These are phyloP conservation scores for Aviceda subcristata DNA, from an alignment of 2,113 vertebrate genomes.

Conservation along the genomic window DNA sequence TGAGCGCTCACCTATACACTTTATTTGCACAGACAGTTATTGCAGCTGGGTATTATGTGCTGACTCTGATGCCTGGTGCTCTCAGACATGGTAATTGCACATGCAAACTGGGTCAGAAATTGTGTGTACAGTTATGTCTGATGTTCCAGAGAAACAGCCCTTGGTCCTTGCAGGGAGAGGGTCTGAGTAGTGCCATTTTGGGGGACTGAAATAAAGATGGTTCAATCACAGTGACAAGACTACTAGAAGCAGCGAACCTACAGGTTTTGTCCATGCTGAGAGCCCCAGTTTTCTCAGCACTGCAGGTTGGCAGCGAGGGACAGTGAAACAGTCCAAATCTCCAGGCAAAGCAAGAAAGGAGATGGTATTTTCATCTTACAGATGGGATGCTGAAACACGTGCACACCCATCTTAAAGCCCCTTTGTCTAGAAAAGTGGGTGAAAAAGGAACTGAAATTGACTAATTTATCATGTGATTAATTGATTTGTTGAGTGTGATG, in stretches of 20 bases:
- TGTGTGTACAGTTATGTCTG: background rate
- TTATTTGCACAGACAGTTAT: background rate
- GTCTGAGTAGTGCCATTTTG: background rate
- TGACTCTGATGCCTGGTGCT: background rate
- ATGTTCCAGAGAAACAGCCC: background rate
- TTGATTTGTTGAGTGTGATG: background rate
- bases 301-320: background rate
- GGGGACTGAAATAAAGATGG: background rate
- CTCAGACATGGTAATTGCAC: background rate
- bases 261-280: background rate
- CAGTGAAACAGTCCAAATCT: background rate
- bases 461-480: background rate
- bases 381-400: background rate
- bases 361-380: background rate
- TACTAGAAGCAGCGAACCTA: background rate
- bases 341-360: background rate
- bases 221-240: background rate
- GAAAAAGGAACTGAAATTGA: background rate
- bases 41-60: background rate
- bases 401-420: background rate
- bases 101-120: background rate
- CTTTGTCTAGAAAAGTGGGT: background rate
- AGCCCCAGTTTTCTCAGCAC: background rate
- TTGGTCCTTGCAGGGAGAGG: background rate
- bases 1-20: background rate